Conservation (phyloP, 2,113 vertebrate species). For the Stictonetta naevosa region DNA sequence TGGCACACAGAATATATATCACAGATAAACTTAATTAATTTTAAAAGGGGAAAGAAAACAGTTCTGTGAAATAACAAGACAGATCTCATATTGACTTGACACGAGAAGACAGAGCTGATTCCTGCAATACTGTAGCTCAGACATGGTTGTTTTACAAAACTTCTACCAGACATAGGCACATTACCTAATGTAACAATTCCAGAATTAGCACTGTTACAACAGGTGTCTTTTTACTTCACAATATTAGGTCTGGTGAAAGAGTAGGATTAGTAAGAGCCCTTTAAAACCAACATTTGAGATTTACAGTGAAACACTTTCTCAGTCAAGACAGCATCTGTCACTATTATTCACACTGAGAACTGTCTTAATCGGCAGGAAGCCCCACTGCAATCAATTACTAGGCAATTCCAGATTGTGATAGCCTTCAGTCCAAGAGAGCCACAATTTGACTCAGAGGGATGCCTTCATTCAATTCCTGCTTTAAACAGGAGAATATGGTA, state of each 20-base stretch:
- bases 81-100: neutral
- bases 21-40: constrained; percentile 21
- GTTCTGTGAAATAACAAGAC: neutral
- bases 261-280: neutral
- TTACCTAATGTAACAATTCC: neutral
- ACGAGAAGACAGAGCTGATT: neutral
- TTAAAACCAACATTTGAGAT: neutral
- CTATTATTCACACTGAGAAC: neutral
- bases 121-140: neutral
- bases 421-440: neutral
- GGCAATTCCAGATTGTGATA: neutral
- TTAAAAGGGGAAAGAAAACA: constrained; percentile 16
- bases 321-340: neutral
- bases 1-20: neutral
- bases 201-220: neutral
- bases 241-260: neutral
- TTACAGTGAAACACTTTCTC: neutral
- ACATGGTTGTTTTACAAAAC: neutral
- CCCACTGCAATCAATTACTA: constrained; percentile 11
- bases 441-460: neutral
- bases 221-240: neutral
- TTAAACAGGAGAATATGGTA: accelerated
- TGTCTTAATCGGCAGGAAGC: neutral
- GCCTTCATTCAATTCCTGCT: neutral
- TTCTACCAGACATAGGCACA: neutral